Percentiles rank a stretch among this genome's conserved stretches.
These are phyloP conservation scores for Takifugu ocellatus DNA, from an alignment of 2,797 vertebrate species.

Conservation along the genomic window DNA sequence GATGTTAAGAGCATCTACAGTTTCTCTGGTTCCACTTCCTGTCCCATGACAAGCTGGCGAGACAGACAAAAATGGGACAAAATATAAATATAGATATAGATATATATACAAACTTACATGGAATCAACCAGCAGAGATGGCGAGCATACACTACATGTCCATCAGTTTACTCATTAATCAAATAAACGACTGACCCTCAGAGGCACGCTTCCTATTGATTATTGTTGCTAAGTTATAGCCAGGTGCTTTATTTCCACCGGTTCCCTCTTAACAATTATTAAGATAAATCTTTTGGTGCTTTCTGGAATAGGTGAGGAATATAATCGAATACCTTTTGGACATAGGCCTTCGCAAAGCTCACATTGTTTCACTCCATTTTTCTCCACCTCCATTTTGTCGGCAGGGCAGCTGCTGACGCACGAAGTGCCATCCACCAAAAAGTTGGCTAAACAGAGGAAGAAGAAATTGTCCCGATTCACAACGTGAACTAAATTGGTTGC, in stretches of 20 bases:
- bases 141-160: no score
- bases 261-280: no score
- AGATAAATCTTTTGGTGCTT: neutral
- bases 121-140: neutral
- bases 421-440: constrained; percentile 92
- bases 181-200: no score
- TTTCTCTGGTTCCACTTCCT: constrained; percentile 73
- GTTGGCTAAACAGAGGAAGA: constrained; percentile 72
- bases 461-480: neutral
- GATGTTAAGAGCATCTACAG: constrained; percentile 89
- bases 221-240: no score
- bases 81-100: neutral
- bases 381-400: constrained; percentile 89
- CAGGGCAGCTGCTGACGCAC: constrained; percentile 89
- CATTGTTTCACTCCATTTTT: constrained; percentile 88
- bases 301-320: neutral
- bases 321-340: constrained; percentile 84
- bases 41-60: constrained; percentile 85
- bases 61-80: constrained; percentile 1
- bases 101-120: neutral
- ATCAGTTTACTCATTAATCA: no score
- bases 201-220: no score
- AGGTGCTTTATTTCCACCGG: no score
- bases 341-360: constrained; percentile 86
- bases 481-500: neutral